Evolutionary conservation across 1,140 invertebrate species (phyloP).

Genomic region (Oryzaephilus surinamensis): DNA sequence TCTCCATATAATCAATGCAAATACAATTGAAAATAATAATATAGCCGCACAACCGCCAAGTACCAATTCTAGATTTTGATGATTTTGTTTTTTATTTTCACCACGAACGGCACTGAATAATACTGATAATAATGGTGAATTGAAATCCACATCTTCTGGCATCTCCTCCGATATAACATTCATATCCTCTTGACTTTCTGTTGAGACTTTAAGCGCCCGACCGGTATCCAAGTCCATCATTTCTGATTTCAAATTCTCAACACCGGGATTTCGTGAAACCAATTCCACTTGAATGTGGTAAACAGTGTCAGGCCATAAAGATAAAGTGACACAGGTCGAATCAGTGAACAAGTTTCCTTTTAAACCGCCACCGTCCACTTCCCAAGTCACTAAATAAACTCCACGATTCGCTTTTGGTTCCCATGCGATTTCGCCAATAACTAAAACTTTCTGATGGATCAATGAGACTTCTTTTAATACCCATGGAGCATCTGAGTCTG

Average conservation of each 20-base stretch:
- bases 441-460: constrained; percentile 59
- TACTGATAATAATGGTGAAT: constrained; percentile 46
- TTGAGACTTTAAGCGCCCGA: constrained; percentile 46
- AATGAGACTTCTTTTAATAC: constrained; percentile 52
- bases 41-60: constrained; percentile 44
- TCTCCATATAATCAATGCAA: constrained; percentile 42
- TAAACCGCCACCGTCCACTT: constrained; percentile 69
- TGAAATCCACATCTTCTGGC: constrained; percentile 32
- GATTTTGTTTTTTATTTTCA: constrained; percentile 40
- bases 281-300: constrained; percentile 68
- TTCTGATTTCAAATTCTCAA: constrained; percentile 48
- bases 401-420: constrained; percentile 49
- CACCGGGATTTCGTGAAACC: constrained; percentile 44
- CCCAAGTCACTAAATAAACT: constrained; percentile 72
- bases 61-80: constrained; percentile 42
- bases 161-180: constrained; percentile 34
- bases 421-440: constrained; percentile 67
- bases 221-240: constrained; percentile 51
- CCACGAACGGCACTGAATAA: constrained; percentile 46
- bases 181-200: constrained; percentile 47
- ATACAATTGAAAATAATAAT: constrained; percentile 42
- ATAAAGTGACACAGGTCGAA: constrained; percentile 63
- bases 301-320: constrained; percentile 67
- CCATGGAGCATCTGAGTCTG: constrained; percentile 44
- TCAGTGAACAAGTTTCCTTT: constrained; percentile 75